A percentile compares a stretch with the other conserved stretches of the same genome.
Conservation (phyloP, 2,113 vertebrate species). For the Peromyscus leucopus region DNA sequence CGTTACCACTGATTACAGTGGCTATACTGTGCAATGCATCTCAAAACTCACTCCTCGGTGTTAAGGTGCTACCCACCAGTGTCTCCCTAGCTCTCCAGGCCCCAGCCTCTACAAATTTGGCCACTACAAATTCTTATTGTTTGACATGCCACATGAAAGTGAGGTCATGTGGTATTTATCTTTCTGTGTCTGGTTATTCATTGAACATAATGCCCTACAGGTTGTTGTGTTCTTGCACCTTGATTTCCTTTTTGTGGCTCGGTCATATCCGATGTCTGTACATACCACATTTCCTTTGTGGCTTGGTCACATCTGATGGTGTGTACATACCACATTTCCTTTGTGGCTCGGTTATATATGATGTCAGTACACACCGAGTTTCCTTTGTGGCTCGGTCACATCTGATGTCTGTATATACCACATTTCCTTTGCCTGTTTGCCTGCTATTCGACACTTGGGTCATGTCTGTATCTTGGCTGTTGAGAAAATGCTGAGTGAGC, state of each 20-base stretch:
- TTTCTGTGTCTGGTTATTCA: background rate
- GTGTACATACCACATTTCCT: background rate
- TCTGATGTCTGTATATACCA: too few species aligned
- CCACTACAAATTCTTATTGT: background rate
- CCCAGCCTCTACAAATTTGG: too few species aligned
- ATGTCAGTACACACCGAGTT: background rate
- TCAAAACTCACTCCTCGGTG: background rate
- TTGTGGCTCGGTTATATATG: background rate
- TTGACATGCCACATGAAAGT: too few species aligned
- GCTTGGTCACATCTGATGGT: too few species aligned
- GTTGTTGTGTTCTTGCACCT: background rate
- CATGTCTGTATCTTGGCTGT: background rate
- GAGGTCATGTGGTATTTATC: background rate
- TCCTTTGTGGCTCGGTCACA: too few species aligned
- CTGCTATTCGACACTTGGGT: background rate
- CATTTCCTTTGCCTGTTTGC: background rate
- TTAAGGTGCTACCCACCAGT: background rate
- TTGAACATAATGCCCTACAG: too few species aligned
- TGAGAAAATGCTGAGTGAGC: background rate
- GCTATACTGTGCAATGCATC: fast-evolving
- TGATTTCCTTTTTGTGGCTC: background rate
- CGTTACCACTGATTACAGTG: background rate
- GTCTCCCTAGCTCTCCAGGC: background rate
- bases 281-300: background rate
- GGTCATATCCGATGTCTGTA: background rate